These are phyloP conservation scores for Ecdyonurus torrentis DNA, from an alignment of 2,888 invertebrate species.

Conservation along the genomic window DNA sequence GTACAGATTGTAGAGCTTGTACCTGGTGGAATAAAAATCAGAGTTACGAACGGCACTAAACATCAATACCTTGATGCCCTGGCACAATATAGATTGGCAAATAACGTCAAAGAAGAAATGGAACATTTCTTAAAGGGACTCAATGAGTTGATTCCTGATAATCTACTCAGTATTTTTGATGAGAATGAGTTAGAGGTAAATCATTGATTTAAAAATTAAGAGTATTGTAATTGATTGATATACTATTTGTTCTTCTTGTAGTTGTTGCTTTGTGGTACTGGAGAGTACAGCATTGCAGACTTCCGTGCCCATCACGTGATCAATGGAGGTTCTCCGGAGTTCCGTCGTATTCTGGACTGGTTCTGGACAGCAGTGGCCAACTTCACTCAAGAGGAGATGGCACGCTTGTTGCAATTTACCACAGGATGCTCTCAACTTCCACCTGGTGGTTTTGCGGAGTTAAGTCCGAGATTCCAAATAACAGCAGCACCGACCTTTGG, in stretches of 20 bases:
- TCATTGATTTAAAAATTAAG: conserved; percentile 8
- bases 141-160: conserved; percentile 81
- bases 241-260: conserved; percentile 21
- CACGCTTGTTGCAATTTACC: conserved; percentile 77
- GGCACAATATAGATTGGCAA: conserved; percentile 75
- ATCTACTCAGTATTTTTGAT: conserved; percentile 85
- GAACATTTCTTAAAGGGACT: conserved; percentile 81
- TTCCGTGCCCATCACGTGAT: conserved; percentile 78
- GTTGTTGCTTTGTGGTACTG: conserved; percentile 84
- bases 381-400: conserved; percentile 85
- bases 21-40: conserved; percentile 57
- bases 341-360: conserved; percentile 72
- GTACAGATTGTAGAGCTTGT: conserved; percentile 55
- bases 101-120: conserved; percentile 63
- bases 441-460: conserved; percentile 75
- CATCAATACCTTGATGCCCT: conserved; percentile 72
- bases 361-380: conserved; percentile 81
- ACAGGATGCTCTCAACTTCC: conserved; percentile 87
- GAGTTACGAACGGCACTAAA: conserved; percentile 59
- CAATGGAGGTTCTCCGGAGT: conserved; percentile 59
- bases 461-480: conserved; percentile 83
- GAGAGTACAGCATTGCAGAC: conserved; percentile 78
- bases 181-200: conserved; percentile 87
- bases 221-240: neutral
- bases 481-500: conserved; percentile 80